phyloP scores from a whole-genome alignment of 2,797 vertebrate species.

The Hyperoplus lanceolatus region DNA sequence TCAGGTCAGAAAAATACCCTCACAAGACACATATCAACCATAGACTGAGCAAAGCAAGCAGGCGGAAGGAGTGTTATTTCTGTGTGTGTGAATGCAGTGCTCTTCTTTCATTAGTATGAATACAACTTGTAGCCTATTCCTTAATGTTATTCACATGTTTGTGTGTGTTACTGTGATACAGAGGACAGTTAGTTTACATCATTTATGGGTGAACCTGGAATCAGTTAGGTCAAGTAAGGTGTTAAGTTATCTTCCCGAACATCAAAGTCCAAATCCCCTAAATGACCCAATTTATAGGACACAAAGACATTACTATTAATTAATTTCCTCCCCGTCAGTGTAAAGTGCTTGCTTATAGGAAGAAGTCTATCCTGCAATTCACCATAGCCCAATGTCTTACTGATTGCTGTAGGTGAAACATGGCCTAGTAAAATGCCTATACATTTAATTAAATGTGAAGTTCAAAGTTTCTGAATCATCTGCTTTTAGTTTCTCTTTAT shows the following conservation, averaged over 20 bases:
- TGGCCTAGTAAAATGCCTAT: neutral
- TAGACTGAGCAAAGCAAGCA: conserved; percentile 23
- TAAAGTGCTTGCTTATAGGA: neutral
- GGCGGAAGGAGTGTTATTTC: conserved; percentile 25
- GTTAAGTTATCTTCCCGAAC: neutral
- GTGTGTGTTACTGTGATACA: neutral
- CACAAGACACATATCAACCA: conserved; percentile 69
- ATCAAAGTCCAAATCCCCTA: neutral
- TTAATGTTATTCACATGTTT: conserved; percentile 16
- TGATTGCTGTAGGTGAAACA: neutral
- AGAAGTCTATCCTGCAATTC: neutral
- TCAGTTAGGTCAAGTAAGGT: neutral
- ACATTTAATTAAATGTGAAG: too few relatives aligned
- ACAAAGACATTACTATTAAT: neutral
- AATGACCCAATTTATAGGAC: conserved; percentile 13
- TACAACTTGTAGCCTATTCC: neutral
- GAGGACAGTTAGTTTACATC: neutral
- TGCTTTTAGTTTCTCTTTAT: too few relatives aligned
- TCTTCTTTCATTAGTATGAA: neutral
- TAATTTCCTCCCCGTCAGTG: neutral
- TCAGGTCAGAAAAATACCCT: conserved; percentile 70
- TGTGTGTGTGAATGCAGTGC: neutral
- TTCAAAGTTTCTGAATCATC: neutral
- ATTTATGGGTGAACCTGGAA: neutral
- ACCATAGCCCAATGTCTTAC: neutral